Evolutionary conservation across 30 jellyfish, hydroid and myxozoan species (phyloP).

Genomic region (Chrysaora quinquecirrha): DNA sequence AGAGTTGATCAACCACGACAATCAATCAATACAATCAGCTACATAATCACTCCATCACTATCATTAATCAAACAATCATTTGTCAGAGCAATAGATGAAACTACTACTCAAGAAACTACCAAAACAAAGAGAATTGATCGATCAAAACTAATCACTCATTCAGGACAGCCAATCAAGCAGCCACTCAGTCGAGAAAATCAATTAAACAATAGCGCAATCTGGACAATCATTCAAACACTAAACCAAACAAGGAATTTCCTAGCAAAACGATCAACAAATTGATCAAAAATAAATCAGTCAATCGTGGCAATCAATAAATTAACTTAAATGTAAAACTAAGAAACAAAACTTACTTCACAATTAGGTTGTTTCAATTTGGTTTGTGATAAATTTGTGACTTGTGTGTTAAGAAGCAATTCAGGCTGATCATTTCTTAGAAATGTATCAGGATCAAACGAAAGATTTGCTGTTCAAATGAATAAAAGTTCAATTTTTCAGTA

Average conservation of each 20-base stretch:
- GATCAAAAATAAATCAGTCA: neutral
- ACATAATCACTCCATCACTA: too few relatives aligned
- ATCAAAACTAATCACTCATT: too few relatives aligned
- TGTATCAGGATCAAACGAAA: constrained; percentile 52
- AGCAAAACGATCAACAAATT: too few relatives aligned
- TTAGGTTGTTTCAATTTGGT: constrained; percentile 6
- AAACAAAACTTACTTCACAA: constrained; percentile 20
- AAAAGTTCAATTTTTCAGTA: neutral
- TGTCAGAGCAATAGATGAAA: too few relatives aligned
- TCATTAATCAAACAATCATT: too few relatives aligned
- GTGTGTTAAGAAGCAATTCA: neutral
- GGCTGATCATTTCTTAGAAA: constrained; percentile 41
- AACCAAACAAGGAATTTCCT: too few relatives aligned
- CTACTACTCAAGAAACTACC: too few relatives aligned
- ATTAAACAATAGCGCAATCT: too few relatives aligned
- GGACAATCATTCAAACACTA: too few relatives aligned
- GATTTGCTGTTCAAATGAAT: constrained; percentile 26
- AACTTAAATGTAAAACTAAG: neutral
- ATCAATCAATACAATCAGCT: neutral
- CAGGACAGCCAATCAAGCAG: too few relatives aligned
- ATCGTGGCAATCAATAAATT: neutral
- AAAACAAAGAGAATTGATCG: too few relatives aligned
- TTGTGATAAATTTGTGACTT: constrained; percentile 15
- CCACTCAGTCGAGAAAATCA: too few relatives aligned
- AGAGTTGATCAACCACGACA: neutral